Evolutionary conservation across 2,888 invertebrate genomes (phyloP).

Genomic region (Cryptocephalus primarius): DNA sequence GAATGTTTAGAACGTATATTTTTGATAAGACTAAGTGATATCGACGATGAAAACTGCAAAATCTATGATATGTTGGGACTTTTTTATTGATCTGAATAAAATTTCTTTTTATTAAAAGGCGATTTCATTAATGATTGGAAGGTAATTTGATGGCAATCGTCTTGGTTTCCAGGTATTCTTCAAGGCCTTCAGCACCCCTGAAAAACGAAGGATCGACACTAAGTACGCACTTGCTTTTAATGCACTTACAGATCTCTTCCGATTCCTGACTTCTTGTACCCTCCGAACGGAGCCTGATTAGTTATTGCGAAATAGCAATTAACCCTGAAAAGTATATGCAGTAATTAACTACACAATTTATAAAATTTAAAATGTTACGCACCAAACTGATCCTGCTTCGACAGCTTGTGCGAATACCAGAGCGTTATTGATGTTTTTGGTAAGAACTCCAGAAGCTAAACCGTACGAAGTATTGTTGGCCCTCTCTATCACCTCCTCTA

Average conservation of each 20-base stretch:
- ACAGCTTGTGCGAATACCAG: constrained; percentile 61
- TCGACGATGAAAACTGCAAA: constrained; percentile 8
- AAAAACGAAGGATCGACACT: not conserved
- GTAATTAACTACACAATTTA: not conserved
- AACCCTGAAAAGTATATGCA: constrained; percentile 43
- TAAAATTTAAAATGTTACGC: constrained; percentile 25
- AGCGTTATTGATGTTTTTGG: constrained; percentile 67
- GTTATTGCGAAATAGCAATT: constrained; percentile 61
- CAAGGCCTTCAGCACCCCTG: not conserved
- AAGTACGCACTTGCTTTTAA: not conserved
- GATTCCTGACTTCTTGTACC: constrained; percentile 76
- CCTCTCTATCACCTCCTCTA: constrained; percentile 71
- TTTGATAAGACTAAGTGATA: constrained; percentile 10
- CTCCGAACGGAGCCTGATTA: constrained; percentile 78
- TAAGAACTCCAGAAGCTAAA: constrained; percentile 72
- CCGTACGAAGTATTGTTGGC: constrained; percentile 75
- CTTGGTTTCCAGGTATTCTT: not conserved
- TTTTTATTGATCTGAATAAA: constrained; percentile 11
- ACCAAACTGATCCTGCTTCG: constrained; percentile 76
- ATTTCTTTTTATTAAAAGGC: constrained; percentile 7
- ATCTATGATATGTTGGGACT: constrained; percentile 11
- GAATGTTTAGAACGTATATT: constrained; percentile 7
- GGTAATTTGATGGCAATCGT: constrained; percentile 1
- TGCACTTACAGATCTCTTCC: constrained; percentile 63
- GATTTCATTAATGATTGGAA: not conserved